phyloP scores from a whole-genome alignment of 2,888 invertebrate species.

The Atrina japonica region DNA sequence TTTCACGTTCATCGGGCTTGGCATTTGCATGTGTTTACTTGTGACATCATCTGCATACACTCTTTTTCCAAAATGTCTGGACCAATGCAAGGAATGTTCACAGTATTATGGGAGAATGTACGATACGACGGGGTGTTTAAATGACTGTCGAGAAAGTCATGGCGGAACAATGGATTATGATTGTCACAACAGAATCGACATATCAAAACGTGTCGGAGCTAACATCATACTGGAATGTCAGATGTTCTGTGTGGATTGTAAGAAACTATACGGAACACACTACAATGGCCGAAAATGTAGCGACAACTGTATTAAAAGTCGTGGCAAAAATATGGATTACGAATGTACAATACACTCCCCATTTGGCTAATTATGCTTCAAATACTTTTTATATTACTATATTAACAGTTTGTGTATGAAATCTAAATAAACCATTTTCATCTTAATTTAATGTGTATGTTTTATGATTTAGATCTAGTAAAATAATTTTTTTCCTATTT shows the following conservation, averaged over 20 bases:
- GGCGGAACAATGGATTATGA: slow-evolving; percentile 11
- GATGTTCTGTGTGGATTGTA: slow-evolving; percentile 50
- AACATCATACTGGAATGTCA: slow-evolving; percentile 35
- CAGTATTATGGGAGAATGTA: slow-evolving; percentile 14
- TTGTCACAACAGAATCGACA: slow-evolving; percentile 17
- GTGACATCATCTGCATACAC: slow-evolving; percentile 4
- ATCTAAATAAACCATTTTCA: too few relatives aligned
- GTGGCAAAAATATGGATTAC: slow-evolving; percentile 46
- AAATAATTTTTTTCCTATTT: too few relatives aligned
- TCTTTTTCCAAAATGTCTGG: slow-evolving; percentile 11
- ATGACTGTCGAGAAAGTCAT: slow-evolving; percentile 16
- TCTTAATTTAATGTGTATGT: too few relatives aligned
- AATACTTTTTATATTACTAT: too few relatives aligned
- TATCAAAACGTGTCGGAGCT: slow-evolving; percentile 19
- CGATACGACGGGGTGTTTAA: slow-evolving; percentile 10
- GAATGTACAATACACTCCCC: slow-evolving; percentile 36
- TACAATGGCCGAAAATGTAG: slow-evolving; percentile 52
- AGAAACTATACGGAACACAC: slow-evolving; percentile 44
- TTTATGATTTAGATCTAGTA: too few relatives aligned
- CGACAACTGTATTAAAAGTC: slow-evolving; percentile 40
- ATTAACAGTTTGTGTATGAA: too few relatives aligned
- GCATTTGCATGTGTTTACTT: not conserved
- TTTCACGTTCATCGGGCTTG: not conserved
- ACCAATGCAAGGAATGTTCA: slow-evolving; percentile 13
- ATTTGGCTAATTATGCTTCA: slow-evolving; percentile 2